These are phyloP conservation scores for Sus cebifrons DNA, from an alignment of 2,797 vertebrate genomes.

Conservation along the genomic window DNA sequence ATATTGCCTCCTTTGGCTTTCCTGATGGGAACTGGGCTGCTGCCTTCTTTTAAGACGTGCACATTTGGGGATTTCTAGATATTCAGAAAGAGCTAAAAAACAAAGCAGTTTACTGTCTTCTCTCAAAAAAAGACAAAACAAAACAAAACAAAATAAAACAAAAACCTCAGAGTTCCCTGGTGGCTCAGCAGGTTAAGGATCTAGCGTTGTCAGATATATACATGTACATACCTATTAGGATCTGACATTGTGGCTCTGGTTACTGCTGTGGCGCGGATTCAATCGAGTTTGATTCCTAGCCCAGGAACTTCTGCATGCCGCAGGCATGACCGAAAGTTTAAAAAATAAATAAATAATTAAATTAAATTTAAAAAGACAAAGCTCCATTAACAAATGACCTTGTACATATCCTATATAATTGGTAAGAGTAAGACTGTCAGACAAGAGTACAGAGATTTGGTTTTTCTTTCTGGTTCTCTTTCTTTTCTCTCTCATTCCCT, in stretches of 20 bases:
- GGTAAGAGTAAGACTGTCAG: constrained; percentile 28
- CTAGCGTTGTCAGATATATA: too few species aligned
- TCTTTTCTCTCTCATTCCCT: constrained; percentile 61
- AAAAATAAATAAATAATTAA: too few species aligned
- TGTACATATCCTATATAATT: constrained; percentile 50
- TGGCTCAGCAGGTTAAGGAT: too few species aligned
- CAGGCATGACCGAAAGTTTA: too few species aligned
- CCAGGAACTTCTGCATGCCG: too few species aligned
- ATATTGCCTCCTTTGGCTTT: constrained; percentile 22
- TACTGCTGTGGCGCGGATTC: too few species aligned
- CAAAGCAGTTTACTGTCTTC: neutral
- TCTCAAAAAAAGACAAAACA: neutral
- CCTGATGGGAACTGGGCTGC: neutral
- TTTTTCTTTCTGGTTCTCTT: constrained; percentile 62
- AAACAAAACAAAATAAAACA: too few species aligned
- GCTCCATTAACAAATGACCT: constrained; percentile 53
- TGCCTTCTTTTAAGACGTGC: constrained; percentile 50
- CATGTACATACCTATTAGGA: too few species aligned
- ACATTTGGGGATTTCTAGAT: constrained; percentile 43
- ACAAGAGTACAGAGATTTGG: neutral
- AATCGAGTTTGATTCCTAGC: too few species aligned
- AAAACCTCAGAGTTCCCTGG: too few species aligned
- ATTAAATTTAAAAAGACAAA: neutral
- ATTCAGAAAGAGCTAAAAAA: constrained; percentile 43
- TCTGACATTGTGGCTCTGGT: too few species aligned